Conservation (phyloP, 2,113 vertebrate species). For the Salvelinus alpinus region DNA sequence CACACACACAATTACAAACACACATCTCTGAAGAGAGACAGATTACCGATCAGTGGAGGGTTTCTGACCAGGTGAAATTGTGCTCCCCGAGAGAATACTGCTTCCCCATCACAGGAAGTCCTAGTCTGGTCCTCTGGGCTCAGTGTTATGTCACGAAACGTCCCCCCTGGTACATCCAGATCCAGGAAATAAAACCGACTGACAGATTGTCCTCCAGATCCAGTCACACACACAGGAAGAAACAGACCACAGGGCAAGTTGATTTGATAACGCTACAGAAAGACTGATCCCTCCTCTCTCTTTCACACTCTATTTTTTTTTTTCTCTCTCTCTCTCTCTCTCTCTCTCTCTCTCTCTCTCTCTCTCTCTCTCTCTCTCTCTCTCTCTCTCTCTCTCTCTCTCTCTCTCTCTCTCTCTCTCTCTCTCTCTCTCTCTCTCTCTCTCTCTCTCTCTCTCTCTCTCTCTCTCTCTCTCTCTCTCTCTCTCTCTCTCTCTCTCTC, state of each 20-base stretch:
- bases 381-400: slow-evolving; percentile 8
- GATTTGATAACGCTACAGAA: background rate
- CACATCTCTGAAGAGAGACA: background rate
- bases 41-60: slow-evolving; percentile 39
- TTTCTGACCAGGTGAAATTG: slow-evolving; percentile 37
- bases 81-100: slow-evolving; percentile 12
- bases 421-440: slow-evolving; percentile 4
- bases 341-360: slow-evolving; percentile 7
- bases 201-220: slow-evolving; percentile 22
- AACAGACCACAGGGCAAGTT: background rate
- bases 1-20: background rate
- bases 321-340: background rate
- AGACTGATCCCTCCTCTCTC: background rate
- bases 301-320: no score
- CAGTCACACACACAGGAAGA: background rate
- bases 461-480: background rate
- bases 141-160: background rate
- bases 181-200: background rate
- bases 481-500: slow-evolving; percentile 4
- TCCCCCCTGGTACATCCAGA: background rate
- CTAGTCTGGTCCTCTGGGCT: slow-evolving; percentile 7
- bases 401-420: background rate
- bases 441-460: slow-evolving; percentile 4
- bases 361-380: background rate
- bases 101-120: slow-evolving; percentile 47